Percentiles rank a stretch among this genome's conserved stretches.
Evolutionary conservation across 2,888 invertebrate genomes (phyloP).

Genomic region (Sinohyriopsis cumingii): DNA sequence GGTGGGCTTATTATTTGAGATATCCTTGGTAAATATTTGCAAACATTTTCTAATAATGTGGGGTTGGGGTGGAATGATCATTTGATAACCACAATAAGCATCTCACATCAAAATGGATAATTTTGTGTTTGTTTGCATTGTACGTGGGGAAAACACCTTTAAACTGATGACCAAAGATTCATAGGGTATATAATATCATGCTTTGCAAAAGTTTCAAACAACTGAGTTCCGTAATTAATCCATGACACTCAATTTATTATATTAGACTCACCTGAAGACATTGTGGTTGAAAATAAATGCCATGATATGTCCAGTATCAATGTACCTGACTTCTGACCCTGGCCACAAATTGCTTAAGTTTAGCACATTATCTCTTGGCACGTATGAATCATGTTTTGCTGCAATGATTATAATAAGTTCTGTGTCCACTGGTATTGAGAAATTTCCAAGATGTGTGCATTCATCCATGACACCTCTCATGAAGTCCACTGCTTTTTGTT

Average conservation of each 20-base stretch:
- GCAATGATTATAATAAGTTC: constrained; percentile 91
- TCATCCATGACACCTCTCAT: constrained; percentile 99
- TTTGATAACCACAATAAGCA: too few relatives aligned
- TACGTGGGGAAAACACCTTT: too few relatives aligned
- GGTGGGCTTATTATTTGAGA: too few relatives aligned
- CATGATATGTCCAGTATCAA: constrained; percentile 86
- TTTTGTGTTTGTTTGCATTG: neutral
- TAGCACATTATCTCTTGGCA: constrained; percentile 88
- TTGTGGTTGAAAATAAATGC: constrained; percentile 85
- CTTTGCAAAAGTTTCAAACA: too few relatives aligned
- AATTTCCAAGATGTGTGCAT: constrained; percentile 96
- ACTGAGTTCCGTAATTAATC: too few relatives aligned
- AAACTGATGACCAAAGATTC: neutral
- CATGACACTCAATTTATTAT: too few relatives aligned
- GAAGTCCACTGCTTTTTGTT: constrained; percentile 85
- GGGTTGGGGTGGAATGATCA: too few relatives aligned
- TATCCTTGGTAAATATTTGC: too few relatives aligned
- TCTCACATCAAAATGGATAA: too few relatives aligned
- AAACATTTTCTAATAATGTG: too few relatives aligned
- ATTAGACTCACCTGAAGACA: constrained; percentile 82
- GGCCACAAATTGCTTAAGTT: constrained; percentile 93
- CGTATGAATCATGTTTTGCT: constrained; percentile 87
- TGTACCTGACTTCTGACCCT: constrained; percentile 88
- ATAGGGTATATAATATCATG: too few relatives aligned
- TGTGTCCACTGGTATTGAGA: constrained; percentile 87